Base-by-base conservation (phyloP, 35 echinoderm and acorn worm species). In the Heliocidaris erythrogramma region DNA sequence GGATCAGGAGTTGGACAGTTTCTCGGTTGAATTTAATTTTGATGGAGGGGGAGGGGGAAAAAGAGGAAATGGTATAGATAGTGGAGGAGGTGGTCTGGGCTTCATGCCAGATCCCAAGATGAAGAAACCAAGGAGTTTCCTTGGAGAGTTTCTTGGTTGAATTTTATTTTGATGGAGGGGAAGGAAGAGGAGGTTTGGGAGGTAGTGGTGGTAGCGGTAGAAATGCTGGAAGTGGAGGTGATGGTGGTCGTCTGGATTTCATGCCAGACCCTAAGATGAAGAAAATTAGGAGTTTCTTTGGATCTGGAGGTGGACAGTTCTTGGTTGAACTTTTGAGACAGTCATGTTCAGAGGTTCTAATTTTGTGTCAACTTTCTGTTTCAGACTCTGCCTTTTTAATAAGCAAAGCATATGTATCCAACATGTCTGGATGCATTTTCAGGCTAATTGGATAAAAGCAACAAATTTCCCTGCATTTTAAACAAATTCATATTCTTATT, bases 41-140 rank as follows among this genome's bases (percentile, higher is more conserved):
- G 35, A 42, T 42, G 35, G 35, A 42, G 35, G 35, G 35, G 35
- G 3, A 42, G 35, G 35, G 35, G 3, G 3, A 42, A 3, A 31
- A 35, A 78, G 88, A 69, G 88, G 88, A 24, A 94, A 94, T 87
- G 87, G 53, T 10, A 10, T 56, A 56, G 52, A 14, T 8, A 56
- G 52, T 56, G 52, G 52, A 12, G 52, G 52, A n/a, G 65, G 48
- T 14, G 49, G 94, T n/a, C 84, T 97, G 13, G 96, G 96, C 35
- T 85, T 97, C 30, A 97, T 97, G 96, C 96, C 96, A 47, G 96
- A 97, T 89, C 96, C 96, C 0, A 97, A 95, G 88, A 78, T 91
- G 24, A 93, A 95, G 85, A 85, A 84, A 17, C 85, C 32, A 17
- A 87, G 94, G 59, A 97, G 96, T 59, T 95, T 95, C 86, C 13